Evolutionary conservation across 2,113 vertebrate species (phyloP).

Genomic region (Microcebus murinus): DNA sequence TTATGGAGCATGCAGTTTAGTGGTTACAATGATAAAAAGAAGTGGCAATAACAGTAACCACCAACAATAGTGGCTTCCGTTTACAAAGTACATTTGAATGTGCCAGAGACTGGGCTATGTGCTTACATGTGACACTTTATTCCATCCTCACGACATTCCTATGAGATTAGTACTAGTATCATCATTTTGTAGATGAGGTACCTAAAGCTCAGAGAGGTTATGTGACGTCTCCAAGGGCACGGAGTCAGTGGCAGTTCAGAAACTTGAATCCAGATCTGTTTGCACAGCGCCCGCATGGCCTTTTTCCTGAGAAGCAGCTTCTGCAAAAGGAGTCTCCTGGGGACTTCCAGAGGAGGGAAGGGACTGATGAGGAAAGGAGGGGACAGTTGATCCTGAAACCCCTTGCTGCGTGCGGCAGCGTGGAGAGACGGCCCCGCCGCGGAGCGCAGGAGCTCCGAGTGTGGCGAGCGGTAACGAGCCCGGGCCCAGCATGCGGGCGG

Average conservation of each 20-base stretch:
- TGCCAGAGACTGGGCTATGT: not conserved
- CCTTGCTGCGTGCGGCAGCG: accelerated
- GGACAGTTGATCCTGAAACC: not conserved
- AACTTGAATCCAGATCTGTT: not conserved
- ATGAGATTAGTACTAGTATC: not conserved
- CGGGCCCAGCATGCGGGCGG: not conserved
- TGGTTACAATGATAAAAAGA: not conserved
- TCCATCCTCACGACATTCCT: not conserved
- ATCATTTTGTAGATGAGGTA: not conserved
- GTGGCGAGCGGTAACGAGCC: not conserved
- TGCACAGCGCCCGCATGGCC: not conserved
- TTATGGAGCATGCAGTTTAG: not conserved
- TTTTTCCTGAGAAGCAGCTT: not conserved
- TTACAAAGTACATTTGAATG: not conserved
- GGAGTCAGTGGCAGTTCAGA: not conserved
- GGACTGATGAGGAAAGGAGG: not conserved
- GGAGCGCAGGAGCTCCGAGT: not conserved
- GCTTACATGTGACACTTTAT: not conserved
- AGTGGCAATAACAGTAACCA: not conserved
- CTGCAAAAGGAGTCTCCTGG: not conserved
- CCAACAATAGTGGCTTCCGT: not conserved
- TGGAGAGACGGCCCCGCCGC: not conserved
- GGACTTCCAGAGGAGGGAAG: not conserved
- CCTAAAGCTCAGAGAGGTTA: constrained; percentile 1
- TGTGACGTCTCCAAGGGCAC: not conserved